Evolutionary conservation across 1,140 invertebrate genomes (phyloP).

Genomic region (Zaprionus capensis): DNA sequence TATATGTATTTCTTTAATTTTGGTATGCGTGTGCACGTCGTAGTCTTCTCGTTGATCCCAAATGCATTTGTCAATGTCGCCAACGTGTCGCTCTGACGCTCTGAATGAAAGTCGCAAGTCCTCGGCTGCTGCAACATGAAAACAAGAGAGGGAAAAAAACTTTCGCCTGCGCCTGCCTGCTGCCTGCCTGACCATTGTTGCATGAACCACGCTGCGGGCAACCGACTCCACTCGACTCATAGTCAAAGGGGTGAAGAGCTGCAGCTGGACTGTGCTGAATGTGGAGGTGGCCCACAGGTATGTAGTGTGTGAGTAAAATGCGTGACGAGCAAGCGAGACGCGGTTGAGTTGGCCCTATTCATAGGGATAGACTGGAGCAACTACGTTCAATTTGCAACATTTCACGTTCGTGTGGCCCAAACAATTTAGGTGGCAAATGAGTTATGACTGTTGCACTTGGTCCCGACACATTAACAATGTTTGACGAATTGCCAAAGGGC

Average conservation of each 20-base stretch:
- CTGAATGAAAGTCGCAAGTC: constrained; percentile 41
- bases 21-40: constrained; percentile 68
- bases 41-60: constrained; percentile 56
- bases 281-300: constrained; percentile 33
- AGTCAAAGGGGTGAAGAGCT: constrained; percentile 19
- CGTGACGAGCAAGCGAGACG: constrained; percentile 40
- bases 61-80: constrained; percentile 78
- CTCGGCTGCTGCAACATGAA: constrained; percentile 31
- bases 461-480: constrained; percentile 74
- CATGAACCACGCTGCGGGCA: constrained; percentile 60
- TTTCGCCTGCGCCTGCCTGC: constrained; percentile 65
- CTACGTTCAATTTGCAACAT: constrained; percentile 64
- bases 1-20: constrained; percentile 26
- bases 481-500: constrained; percentile 66
- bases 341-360: constrained; percentile 62
- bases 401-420: constrained; percentile 64
- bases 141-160: constrained; percentile 58
- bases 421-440: constrained; percentile 78
- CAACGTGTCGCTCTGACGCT: constrained; percentile 60
- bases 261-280: not conserved
- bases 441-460: constrained; percentile 77
- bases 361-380: constrained; percentile 43
- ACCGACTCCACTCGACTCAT: constrained; percentile 50
- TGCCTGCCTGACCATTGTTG: constrained; percentile 60
- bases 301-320: constrained; percentile 25